Percentiles rank a stretch among this genome's conserved stretches.
Conservation (phyloP, 2,797 vertebrate genomes). For the Arrhamphus sclerolepis region DNA sequence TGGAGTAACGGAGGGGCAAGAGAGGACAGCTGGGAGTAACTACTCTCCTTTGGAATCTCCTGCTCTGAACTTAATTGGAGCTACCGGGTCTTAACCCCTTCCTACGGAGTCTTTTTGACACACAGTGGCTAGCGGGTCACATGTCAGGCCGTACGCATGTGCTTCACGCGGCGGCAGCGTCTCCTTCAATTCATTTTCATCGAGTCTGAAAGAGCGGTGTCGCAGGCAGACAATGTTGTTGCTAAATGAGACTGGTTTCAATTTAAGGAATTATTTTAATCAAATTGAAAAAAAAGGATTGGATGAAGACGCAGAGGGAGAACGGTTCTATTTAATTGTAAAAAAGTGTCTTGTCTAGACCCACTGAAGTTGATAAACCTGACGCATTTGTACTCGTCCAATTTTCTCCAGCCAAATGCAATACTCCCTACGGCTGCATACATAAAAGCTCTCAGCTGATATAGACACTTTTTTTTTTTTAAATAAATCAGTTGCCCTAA, state of each 20-base stretch:
- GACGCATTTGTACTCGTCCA: slow-evolving; percentile 47
- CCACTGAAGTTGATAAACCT: slow-evolving; percentile 41
- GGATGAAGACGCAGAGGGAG: slow-evolving; percentile 39
- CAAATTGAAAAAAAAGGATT: slow-evolving; percentile 50
- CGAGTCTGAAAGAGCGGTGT: slow-evolving; percentile 17
- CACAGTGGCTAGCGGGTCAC: slow-evolving; percentile 3
- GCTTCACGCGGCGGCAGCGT: not conserved
- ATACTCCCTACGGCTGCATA: slow-evolving; percentile 36
- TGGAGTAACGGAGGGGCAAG: slow-evolving; percentile 52
- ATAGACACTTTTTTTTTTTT: slow-evolving; percentile 11
- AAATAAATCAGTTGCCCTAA: slow-evolving; percentile 5
- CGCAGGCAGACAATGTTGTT: slow-evolving; percentile 18
- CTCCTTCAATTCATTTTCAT: slow-evolving; percentile 26
- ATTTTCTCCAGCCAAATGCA: slow-evolving; percentile 48
- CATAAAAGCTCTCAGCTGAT: slow-evolving; percentile 28
- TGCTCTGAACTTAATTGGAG: slow-evolving; percentile 65
- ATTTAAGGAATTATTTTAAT: slow-evolving; percentile 68
- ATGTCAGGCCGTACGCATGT: not conserved
- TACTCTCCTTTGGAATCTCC: slow-evolving; percentile 54
- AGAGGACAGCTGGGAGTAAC: slow-evolving; percentile 48
- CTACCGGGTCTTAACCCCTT: slow-evolving; percentile 59
- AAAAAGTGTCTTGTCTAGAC: slow-evolving; percentile 38
- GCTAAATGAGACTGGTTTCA: slow-evolving; percentile 60
- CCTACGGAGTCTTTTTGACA: slow-evolving; percentile 16
- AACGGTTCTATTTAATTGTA: slow-evolving; percentile 60